Evolutionary conservation across 2,113 vertebrate species (phyloP), one percentile per base, ranked within the genome.

Genomic region (Saimiri boliviensis): DNA sequence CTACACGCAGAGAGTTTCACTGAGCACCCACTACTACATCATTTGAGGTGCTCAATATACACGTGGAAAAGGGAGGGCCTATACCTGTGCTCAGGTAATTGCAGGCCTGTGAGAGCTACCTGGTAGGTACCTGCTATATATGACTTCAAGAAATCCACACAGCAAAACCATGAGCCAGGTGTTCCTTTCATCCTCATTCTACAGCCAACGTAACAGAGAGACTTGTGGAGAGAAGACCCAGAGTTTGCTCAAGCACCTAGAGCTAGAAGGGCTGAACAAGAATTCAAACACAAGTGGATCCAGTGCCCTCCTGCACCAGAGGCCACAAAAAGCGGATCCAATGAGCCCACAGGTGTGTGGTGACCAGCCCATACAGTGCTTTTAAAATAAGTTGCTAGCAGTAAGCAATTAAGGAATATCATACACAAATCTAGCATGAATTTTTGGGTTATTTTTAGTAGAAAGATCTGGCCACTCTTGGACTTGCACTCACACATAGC

Each of bases 311-410:
- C 32, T 25, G 40, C 3, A 45, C 10, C n/a, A 16, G 56, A 86
- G 58, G 52, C 20, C 45, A 56, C 20, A 17, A n/a, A 19, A 14
- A 45, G 14, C 4, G 30, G 30, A 8, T 17, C 25, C 3, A 21
- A 23, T 21, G 23, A 45, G 60, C 82, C 32, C 6, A 37, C 1
- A 63, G 10, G 2, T 2, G 0, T 2, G 3, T 40, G 60, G 4
- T 23, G 17, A 45, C 27, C 23, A 40, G 25, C 32, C 63, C 21
- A 9, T 8, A 37, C 0, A 3, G 45, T 16, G 32, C 54, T 71
- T 35, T 66, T 6, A 32, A 21, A 27, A 16, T 45, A 63, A 70
- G 14, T 14, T 42, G 1, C 14, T 6, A 66, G 49, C 58, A 35
- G 25, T 13, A 45, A 86, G 35, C 32, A 30, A 3, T 25, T 14